phyloP scores from a whole-genome alignment of 2,797 vertebrate genomes.

The Notamacropus eugenii region DNA sequence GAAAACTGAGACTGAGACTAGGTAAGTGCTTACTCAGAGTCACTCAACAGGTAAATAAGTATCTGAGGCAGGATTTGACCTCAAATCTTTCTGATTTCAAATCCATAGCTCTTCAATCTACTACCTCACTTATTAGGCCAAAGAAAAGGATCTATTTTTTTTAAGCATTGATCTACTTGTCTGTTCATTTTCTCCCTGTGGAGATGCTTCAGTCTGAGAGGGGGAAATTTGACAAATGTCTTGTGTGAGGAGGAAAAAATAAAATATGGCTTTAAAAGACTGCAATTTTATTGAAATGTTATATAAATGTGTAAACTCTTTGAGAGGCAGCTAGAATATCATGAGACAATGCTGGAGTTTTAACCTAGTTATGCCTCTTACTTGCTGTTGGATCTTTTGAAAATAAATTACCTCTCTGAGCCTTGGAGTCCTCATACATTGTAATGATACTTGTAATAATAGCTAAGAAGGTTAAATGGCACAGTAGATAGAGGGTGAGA shows the following conservation, averaged over 20 bases:
- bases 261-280: not conserved
- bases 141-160: not conserved
- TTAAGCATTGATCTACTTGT: not conserved
- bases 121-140: not conserved
- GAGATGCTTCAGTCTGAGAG: not conserved
- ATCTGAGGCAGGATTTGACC: not conserved
- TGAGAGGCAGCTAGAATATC: not conserved
- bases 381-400: not conserved
- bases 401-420: not conserved
- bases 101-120: not conserved
- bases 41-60: not conserved
- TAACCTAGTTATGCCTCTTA: not conserved
- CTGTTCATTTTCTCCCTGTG: not conserved
- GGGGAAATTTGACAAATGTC: not conserved
- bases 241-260: not conserved
- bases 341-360: not conserved
- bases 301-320: not conserved
- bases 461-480: not conserved
- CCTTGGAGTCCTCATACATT: not conserved
- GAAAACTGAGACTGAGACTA: not conserved
- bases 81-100: not conserved
- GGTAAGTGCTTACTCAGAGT: not conserved
- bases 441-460: not conserved
- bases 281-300: not conserved
- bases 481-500: accelerated